Base-by-base conservation (phyloP, 2,888 invertebrate species). In the Anarsia innoxiella region DNA sequence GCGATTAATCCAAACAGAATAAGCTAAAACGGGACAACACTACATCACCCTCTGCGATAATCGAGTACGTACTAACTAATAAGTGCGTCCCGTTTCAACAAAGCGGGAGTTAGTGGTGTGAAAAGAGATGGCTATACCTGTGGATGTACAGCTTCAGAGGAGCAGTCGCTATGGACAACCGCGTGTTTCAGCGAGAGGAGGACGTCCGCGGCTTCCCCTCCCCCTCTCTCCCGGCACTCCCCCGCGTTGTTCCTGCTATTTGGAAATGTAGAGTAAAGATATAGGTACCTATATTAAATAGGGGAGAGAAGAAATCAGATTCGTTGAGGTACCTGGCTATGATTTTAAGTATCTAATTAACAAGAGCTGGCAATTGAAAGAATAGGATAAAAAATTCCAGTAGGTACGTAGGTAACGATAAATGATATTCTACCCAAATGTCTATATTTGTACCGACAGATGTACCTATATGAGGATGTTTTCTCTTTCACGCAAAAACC, bases 151-250 rank as follows among this genome's bases (percentile, higher is more conserved):
- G 76, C 48, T 59, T 86, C 82, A 52, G 82, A 58, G 51, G 73
- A 74, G 56, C 83, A 85, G 49, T 90, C 91, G 8, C 94, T 92
- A 70, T 94, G 94, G 25, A 94, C 93, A 40, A 95, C 93, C 28
- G 94, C 93, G 68, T 95, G 94, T 67, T 95, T 95, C 54, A 95
- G 80, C 0, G 94, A 94, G 58, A 95, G 86, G 30, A 96, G 87
- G 45, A 95, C 95, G 75, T 95, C 95, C n/a, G 95, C 94, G 56
- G 94, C 91, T 59, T 94, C 94, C 56, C 90, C 84, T 23, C 83
- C 82, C 8, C 70, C 74, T 40, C 83, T 77, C 46, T 90, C 88
- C 38, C 88, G 86, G 46, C 86, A 86, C 44, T 88, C 88, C 44
- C 77, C 72, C 29, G 78, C 56, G 51, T 80, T 78, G 53, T 49